phyloP scores from a whole-genome alignment of 2,797 vertebrate species.

The Salarias fasciatus region DNA sequence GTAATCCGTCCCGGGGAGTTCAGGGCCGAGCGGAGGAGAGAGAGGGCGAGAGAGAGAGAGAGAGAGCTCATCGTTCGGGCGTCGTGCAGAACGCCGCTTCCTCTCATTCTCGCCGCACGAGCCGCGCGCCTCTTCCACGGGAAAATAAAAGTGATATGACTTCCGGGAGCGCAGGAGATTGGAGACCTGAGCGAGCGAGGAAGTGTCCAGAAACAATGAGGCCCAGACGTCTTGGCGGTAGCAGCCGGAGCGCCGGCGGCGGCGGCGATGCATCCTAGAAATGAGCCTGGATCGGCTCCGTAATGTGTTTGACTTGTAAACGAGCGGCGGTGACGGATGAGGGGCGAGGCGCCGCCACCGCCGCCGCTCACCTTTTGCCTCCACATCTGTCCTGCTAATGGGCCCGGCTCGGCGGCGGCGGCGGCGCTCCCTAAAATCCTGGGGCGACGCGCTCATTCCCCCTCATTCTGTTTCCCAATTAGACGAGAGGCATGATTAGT shows the following conservation, averaged over 20 bases:
- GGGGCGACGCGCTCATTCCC: conserved; percentile 75
- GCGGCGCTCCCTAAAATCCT: conserved; percentile 63
- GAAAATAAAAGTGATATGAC: conserved; percentile 82
- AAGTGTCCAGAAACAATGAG: conserved; percentile 85
- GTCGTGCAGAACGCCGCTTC: conserved; percentile 60
- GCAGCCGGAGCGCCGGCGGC: conserved; percentile 64
- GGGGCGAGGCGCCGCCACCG: conserved; percentile 67
- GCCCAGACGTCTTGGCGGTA: too few species aligned
- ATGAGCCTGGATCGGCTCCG: conserved; percentile 76
- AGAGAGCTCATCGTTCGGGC: conserved; percentile 83
- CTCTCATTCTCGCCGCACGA: conserved; percentile 81
- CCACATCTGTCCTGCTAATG: conserved; percentile 82
- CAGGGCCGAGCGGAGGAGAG: conserved; percentile 92
- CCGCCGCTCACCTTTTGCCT: conserved; percentile 82
- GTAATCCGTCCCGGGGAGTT: conserved; percentile 91
- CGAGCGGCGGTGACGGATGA: conserved; percentile 67
- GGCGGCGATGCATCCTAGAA: conserved; percentile 60
- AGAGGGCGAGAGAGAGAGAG: too few species aligned
- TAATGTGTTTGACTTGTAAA: conserved; percentile 86
- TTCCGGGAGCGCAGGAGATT: conserved; percentile 87
- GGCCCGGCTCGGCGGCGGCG: conserved; percentile 64
- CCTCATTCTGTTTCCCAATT: conserved; percentile 85
- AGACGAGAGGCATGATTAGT: conserved; percentile 85
- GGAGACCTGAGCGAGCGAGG: conserved; percentile 82
- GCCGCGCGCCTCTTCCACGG: conserved; percentile 80